Conservation (phyloP, 2,797 vertebrate genomes). For the Anguilla megastoma region DNA sequence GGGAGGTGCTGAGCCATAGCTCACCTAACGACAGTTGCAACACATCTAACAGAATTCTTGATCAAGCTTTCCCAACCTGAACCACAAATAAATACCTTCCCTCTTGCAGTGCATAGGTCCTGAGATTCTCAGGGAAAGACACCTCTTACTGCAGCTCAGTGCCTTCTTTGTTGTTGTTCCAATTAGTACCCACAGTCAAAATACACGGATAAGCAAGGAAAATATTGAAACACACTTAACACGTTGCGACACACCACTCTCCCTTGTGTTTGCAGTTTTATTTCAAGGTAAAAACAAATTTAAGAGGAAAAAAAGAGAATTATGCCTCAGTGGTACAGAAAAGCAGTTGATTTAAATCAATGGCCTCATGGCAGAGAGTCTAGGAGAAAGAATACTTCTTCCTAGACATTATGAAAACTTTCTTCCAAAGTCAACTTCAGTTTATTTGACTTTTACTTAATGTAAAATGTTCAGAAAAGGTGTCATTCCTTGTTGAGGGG, state of each 20-base stretch:
- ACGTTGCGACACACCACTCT: neutral
- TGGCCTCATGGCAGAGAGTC: neutral
- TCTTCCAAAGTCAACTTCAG: neutral
- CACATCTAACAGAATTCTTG: slow-evolving; percentile 22
- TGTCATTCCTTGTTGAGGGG: neutral
- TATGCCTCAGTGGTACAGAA: neutral
- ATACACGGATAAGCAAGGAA: neutral
- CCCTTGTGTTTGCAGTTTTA: neutral
- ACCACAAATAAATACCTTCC: slow-evolving; percentile 25
- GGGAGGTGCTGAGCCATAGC: neutral
- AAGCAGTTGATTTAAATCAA: neutral
- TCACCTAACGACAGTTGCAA: slow-evolving; percentile 4
- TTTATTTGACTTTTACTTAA: neutral
- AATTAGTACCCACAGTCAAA: neutral
- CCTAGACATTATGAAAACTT: neutral
- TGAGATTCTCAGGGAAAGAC: slow-evolving; percentile 14
- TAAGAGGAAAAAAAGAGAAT: neutral
- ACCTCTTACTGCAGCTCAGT: neutral
- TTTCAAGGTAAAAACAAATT: slow-evolving; percentile 1
- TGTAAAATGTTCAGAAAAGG: neutral
- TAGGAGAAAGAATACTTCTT: neutral
- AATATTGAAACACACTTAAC: neutral
- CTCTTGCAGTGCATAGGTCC: neutral
- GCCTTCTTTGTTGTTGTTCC: neutral
- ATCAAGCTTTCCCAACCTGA: slow-evolving; percentile 10